Percentiles rank a stretch among this genome's conserved stretches.
Evolutionary conservation across 2,888 invertebrate genomes (phyloP).

Genomic region (Linnaemya vulpina): DNA sequence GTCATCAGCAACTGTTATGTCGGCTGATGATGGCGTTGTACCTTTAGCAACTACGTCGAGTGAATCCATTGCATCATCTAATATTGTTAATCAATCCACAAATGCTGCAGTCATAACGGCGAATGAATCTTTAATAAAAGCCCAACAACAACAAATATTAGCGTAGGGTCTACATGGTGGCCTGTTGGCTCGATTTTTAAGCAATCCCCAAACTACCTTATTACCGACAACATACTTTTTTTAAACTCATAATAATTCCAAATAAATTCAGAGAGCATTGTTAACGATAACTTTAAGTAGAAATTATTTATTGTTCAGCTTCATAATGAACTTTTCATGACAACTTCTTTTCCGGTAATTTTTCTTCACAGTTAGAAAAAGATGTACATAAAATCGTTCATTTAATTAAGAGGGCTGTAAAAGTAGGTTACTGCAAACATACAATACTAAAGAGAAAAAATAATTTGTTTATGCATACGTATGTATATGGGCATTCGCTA

Average conservation of each 20-base stretch:
- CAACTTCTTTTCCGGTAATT: not conserved
- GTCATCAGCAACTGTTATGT: slow-evolving; percentile 75
- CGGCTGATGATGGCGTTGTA: slow-evolving; percentile 78
- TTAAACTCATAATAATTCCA: slow-evolving; percentile 69
- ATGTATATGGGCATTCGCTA: no score
- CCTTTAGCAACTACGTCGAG: slow-evolving; percentile 73
- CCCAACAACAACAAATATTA: slow-evolving; percentile 75
- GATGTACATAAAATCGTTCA: not conserved
- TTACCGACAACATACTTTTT: slow-evolving; percentile 81
- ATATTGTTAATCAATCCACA: slow-evolving; percentile 44
- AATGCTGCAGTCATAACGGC: slow-evolving; percentile 37
- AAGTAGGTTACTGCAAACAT: slow-evolving; percentile 23
- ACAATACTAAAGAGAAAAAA: no score
- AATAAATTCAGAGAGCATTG: not conserved
- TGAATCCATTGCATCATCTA: slow-evolving; percentile 25
- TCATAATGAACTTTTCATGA: slow-evolving; percentile 5
- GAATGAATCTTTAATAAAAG: slow-evolving; percentile 73
- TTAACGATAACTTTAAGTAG: slow-evolving; percentile 11
- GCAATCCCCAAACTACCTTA: slow-evolving; percentile 78
- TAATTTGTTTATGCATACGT: no score
- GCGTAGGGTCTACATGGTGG: slow-evolving; percentile 82
- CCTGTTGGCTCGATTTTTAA: slow-evolving; percentile 82
- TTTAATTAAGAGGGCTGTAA: slow-evolving; percentile 31
- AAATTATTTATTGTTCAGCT: slow-evolving; percentile 7
- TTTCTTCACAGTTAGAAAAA: not conserved